Evolutionary conservation across 2,888 invertebrate genomes (phyloP).

Genomic region (Cistogaster globosa): DNA sequence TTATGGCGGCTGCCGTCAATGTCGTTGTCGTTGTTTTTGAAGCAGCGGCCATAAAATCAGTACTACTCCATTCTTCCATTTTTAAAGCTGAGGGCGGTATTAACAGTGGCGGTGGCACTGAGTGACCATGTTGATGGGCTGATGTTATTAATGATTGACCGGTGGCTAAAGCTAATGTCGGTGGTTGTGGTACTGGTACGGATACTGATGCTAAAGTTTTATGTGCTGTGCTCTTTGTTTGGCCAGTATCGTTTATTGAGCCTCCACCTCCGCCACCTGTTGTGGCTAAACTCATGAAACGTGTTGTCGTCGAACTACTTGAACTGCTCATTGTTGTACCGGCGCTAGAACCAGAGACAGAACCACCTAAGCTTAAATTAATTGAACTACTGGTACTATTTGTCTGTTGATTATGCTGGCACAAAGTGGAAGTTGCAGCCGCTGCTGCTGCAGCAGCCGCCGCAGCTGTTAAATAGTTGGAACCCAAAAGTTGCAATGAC

Average conservation of each 20-base stretch:
- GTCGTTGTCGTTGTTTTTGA: constrained; percentile 74
- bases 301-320: constrained; percentile 72
- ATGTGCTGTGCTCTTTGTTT: constrained; percentile 62
- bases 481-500: constrained; percentile 86
- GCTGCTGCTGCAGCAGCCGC: constrained; percentile 77
- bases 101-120: constrained; percentile 73
- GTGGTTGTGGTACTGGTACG: constrained; percentile 47
- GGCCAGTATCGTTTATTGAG: constrained; percentile 56
- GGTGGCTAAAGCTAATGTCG: constrained; percentile 72
- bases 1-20: constrained; percentile 58
- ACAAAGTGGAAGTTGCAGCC: constrained; percentile 83
- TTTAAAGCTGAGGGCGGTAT: constrained; percentile 85
- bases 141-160: constrained; percentile 68
- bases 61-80: constrained; percentile 87
- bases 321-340: constrained; percentile 75
- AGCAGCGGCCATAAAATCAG: constrained; percentile 72
- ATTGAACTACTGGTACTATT: constrained; percentile 83
- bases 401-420: constrained; percentile 85
- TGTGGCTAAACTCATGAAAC: constrained; percentile 77
- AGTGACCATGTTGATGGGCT: constrained; percentile 59
- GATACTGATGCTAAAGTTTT: constrained; percentile 54
- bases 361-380: constrained; percentile 76
- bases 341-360: constrained; percentile 60
- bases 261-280: constrained; percentile 75
- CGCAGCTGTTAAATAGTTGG: constrained; percentile 85